phyloP scores from a whole-genome alignment of 2,797 vertebrate species.

The Lophotriccus pileatus region DNA sequence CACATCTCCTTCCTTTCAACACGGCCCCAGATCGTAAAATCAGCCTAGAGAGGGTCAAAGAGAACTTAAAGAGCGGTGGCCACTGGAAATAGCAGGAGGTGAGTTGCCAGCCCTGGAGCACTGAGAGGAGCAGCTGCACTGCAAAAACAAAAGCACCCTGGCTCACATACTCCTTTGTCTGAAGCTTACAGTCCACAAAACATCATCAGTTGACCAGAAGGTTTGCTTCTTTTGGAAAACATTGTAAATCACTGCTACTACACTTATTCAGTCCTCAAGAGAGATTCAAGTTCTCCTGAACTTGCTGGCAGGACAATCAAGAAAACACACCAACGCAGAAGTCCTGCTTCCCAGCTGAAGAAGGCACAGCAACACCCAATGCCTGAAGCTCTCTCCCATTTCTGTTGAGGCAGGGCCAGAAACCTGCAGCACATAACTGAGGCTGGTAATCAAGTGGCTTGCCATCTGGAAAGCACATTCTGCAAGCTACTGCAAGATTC shows the following conservation, averaged over 20 bases:
- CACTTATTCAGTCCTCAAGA: not conserved
- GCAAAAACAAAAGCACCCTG: not conserved
- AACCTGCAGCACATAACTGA: not conserved
- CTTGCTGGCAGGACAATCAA: not conserved
- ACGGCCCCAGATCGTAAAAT: not conserved
- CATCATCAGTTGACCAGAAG: not conserved
- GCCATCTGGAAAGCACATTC: not conserved
- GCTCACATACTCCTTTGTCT: fast-evolving
- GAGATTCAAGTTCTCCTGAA: not conserved
- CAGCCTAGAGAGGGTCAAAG: not conserved
- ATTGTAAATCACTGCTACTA: not conserved
- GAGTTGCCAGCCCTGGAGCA: not conserved
- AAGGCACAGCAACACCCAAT: not conserved
- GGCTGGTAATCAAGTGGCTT: no score
- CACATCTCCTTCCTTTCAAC: not conserved
- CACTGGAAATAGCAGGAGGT: not conserved
- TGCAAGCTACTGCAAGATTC: not conserved
- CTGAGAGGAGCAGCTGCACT: not conserved
- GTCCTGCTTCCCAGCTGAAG: not conserved
- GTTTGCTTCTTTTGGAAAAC: not conserved
- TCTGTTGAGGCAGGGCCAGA: not conserved
- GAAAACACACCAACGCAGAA: not conserved
- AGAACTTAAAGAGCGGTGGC: not conserved
- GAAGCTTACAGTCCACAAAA: not conserved
- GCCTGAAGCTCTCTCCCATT: not conserved